phyloP scores from a whole-genome alignment of 2,888 invertebrate genomes.

The Epinotia demarniana region DNA sequence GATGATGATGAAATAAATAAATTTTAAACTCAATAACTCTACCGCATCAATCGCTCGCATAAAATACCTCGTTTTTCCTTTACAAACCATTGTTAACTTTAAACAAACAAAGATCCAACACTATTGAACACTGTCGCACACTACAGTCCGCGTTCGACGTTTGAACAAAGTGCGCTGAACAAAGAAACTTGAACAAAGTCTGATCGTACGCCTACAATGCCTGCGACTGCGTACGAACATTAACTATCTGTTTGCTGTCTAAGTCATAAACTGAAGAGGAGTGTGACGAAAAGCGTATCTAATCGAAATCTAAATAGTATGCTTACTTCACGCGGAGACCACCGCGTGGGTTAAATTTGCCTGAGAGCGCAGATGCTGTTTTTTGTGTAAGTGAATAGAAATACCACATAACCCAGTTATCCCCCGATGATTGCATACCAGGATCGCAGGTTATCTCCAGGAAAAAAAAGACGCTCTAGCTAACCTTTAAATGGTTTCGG shows the following conservation, averaged over 20 bases:
- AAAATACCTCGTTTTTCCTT: not conserved
- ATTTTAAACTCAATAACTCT: too few relatives aligned
- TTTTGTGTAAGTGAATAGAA: too few relatives aligned
- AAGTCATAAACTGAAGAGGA: not conserved
- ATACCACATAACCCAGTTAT: too few relatives aligned
- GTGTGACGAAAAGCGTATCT: not conserved
- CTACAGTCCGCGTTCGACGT: conserved; percentile 21
- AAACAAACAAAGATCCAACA: conserved; percentile 21
- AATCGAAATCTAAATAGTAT: not conserved
- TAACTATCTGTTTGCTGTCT: conserved; percentile 19
- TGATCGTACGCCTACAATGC: conserved; percentile 21
- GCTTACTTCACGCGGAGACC: too few relatives aligned
- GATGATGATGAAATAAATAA: too few relatives aligned
- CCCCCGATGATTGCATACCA: too few relatives aligned
- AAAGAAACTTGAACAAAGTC: conserved; percentile 20
- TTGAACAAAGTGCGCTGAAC: conserved; percentile 19
- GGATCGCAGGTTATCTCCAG: too few relatives aligned
- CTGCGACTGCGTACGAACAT: conserved; percentile 24
- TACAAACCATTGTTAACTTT: conserved; percentile 5
- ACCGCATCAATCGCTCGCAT: not conserved
- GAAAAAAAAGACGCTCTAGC: too few relatives aligned
- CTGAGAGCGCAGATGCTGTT: too few relatives aligned
- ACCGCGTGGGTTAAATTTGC: too few relatives aligned
- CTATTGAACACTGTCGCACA: conserved; percentile 3
- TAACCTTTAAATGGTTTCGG: too few relatives aligned